Percentiles rank a stretch among this genome's conserved stretches.
Evolutionary conservation across 2,113 vertebrate genomes (phyloP).

Genomic region (Melospiza melodia): DNA sequence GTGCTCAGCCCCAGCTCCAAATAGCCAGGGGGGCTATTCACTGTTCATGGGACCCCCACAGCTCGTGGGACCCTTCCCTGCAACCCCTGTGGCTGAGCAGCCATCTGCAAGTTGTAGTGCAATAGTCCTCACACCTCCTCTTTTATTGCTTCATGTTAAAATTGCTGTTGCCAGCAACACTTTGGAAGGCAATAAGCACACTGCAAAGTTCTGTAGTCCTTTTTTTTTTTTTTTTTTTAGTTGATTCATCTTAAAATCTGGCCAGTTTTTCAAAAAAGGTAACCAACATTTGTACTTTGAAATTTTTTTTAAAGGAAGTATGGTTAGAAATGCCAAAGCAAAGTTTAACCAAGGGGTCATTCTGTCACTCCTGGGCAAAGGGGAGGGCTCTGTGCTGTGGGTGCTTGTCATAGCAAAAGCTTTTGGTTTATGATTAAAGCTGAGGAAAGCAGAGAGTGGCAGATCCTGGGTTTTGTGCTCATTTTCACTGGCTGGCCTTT

Average conservation of each 20-base stretch:
- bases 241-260: not conserved
- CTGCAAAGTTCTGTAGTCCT: not conserved
- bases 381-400: not conserved
- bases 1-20: not conserved
- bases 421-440: not conserved
- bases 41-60: rapidly evolving
- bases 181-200: not conserved
- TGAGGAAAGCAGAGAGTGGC: constrained; percentile 8
- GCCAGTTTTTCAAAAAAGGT: rapidly evolving
- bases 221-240: not conserved
- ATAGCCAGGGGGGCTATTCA: rapidly evolving
- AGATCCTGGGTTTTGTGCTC: not conserved
- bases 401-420: rapidly evolving
- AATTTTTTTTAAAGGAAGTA: not conserved
- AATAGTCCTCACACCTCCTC: not conserved
- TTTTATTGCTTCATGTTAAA: not conserved
- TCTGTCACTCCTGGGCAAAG: not conserved
- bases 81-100: not conserved
- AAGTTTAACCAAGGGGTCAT: not conserved
- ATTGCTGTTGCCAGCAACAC: not conserved
- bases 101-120: not conserved
- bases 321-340: not conserved
- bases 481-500: not conserved
- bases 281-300: not conserved
- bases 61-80: not conserved